Base-by-base conservation (phyloP, 1,140 invertebrate genomes). In the Drosophila rufa region DNA sequence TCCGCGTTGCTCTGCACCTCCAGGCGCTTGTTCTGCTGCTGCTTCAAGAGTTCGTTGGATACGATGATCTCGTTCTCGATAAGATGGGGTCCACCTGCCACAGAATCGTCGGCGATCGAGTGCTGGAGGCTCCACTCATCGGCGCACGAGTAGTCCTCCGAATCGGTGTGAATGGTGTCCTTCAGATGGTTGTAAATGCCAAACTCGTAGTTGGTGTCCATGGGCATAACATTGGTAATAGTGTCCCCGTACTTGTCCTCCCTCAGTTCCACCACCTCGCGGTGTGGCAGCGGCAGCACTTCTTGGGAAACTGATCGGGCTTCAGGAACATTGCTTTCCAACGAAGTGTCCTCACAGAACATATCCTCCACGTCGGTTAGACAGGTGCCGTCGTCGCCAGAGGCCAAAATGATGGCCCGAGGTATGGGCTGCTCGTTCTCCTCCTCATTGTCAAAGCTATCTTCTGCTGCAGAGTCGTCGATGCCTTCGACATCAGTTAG, bases 401-500 rank as follows among this genome's bases (percentile, higher is more conserved):
- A 17, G 1, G 79, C 82, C 22, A 89, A 38, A 36, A 92, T 91
- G 5, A 92, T 79, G 14, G 91, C 91, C 19, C 83, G 79, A 4
- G 91, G 91, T 64, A 93, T 92, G 0, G 89, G 83, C 53, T 91
- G 62, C 25, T 83, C 69, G 36, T 91, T 71, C 1, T 91, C 81
- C 25, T 86, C 84, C 30, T 92, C 91, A 40, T 85, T 86, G 71
- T 92, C 91, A 47, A 91, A 91, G 58, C 89, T 89, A 11, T 91
- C 82, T 56, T 94, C 93, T 38, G 87, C 85, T 30, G 92, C 93
- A 6, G 94, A 94, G 50, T 93, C 86, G 45, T 94, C 92, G 12
- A 94, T 77, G 80, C 94, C 93, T 80, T 94, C 94, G 22, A 94
- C 76, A 74, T 94, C 94, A 6, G 94, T 94, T 6, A 93, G 42